Evolutionary conservation across 2,113 vertebrate species (phyloP).

Genomic region (Pseudopodoces humilis): DNA sequence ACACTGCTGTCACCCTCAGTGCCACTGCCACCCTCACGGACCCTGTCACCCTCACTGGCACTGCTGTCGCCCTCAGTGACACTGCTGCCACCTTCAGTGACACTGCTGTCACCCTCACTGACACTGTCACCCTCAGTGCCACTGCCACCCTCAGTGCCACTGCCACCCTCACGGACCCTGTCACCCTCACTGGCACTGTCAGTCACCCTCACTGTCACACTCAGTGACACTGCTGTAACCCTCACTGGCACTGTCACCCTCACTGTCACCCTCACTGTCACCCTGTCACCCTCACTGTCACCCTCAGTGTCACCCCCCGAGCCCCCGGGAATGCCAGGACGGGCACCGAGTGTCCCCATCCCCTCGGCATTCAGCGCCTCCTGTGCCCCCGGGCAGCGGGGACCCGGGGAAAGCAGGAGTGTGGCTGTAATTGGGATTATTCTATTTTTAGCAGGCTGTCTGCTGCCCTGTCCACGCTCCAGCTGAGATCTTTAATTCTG

Average conservation of each 20-base stretch:
- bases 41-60: rapidly evolving
- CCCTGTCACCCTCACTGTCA: rapidly evolving
- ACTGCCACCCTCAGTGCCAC: too few species aligned
- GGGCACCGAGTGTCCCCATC: background rate
- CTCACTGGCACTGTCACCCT: background rate
- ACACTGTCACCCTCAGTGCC: too few species aligned
- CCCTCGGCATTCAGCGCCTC: background rate
- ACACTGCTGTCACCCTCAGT: background rate
- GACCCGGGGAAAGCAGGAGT: constrained; percentile 49
- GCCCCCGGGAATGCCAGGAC: background rate
- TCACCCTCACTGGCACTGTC: too few species aligned
- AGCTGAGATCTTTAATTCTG: constrained; percentile 61
- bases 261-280: background rate
- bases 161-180: too few species aligned
- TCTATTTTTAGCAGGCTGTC: constrained; percentile 72
- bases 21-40: too few species aligned
- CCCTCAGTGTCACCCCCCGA: rapidly evolving
- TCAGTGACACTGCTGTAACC: too few species aligned
- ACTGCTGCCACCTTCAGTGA: rapidly evolving
- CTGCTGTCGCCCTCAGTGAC: background rate
- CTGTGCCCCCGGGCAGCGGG: background rate
- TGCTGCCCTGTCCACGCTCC: constrained; percentile 61
- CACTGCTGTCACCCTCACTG: background rate
- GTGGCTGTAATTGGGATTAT: constrained; percentile 71
- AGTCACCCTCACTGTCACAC: too few species aligned